A percentile compares a stretch with the other conserved stretches of the same genome.
Evolutionary conservation across 1,140 invertebrate species (phyloP).

Genomic region (Penaeus vannamei): DNA sequence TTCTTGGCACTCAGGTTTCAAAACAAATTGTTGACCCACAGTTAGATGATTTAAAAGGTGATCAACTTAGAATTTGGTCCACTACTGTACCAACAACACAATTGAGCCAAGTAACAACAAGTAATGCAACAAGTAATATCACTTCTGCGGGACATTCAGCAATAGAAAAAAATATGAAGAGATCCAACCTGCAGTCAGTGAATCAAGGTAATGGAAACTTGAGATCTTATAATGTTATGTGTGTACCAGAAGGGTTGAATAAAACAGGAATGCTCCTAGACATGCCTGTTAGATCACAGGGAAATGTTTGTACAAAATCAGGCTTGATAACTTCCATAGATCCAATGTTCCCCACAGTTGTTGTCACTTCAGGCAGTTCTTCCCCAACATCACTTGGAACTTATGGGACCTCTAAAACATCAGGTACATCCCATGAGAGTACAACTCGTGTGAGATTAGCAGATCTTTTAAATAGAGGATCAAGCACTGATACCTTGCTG

Average conservation of each 20-base stretch:
- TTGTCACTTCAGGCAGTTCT: conserved; percentile 38
- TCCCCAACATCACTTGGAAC: conserved; percentile 44
- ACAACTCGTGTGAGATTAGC: conserved; percentile 42
- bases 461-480: conserved; percentile 43
- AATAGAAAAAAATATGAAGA: conserved; percentile 43
- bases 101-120: conserved; percentile 21
- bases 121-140: conserved; percentile 35
- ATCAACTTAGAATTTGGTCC: conserved; percentile 33
- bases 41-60: conserved; percentile 42
- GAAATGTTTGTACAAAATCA: conserved; percentile 37
- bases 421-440: conserved; percentile 8
- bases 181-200: background rate
- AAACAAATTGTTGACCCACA: conserved; percentile 42
- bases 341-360: conserved; percentile 58
- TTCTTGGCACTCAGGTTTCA: conserved; percentile 18
- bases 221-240: conserved; percentile 18
- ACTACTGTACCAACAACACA: conserved; percentile 3
- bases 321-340: conserved; percentile 50
- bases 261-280: conserved; percentile 41
- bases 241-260: conserved; percentile 34
- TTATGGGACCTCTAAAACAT: background rate
- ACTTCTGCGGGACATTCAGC: conserved; percentile 3
- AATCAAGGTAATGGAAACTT: conserved; percentile 19
- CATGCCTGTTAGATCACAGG: conserved; percentile 13
- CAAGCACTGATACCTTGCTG: conserved; percentile 30